These are phyloP conservation scores for Creontiades dilutus DNA, from an alignment of 2,888 invertebrate species.

Conservation along the genomic window DNA sequence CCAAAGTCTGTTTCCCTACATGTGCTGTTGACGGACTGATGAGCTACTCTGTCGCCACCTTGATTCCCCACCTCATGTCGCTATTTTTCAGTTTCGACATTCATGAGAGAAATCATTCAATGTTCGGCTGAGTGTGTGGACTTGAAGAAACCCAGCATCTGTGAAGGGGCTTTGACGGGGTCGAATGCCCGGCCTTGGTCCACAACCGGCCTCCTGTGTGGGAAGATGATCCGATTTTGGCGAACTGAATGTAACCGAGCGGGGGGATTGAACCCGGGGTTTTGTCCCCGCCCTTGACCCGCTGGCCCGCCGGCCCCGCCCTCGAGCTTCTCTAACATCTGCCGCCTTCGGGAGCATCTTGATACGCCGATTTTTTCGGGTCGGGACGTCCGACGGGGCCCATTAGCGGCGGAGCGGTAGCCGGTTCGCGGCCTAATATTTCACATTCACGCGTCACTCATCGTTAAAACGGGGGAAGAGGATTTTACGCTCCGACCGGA, in stretches of 20 bases:
- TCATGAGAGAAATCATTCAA: no score
- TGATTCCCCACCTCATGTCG: no score
- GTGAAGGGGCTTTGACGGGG: neutral
- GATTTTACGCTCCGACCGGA: neutral
- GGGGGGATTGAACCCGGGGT: conserved; percentile 1
- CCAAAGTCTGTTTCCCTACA: no score
- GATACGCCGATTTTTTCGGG: neutral
- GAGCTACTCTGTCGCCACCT: no score
- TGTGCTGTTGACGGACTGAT: no score
- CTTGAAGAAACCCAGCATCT: no score
- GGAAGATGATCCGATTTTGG: conserved; percentile 7
- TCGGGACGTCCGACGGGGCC: conserved; percentile 9
- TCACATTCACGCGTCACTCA: conserved; percentile 35
- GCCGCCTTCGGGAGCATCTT: conserved; percentile 27
- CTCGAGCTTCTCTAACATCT: neutral
- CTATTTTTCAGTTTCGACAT: no score
- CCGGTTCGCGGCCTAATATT: neutral
- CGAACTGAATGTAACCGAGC: conserved; percentile 20
- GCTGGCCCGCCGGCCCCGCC: neutral
- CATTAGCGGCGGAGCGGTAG: conserved; percentile 36
- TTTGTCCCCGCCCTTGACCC: conserved; percentile 27
- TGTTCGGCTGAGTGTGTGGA: no score
- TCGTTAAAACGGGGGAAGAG: conserved; percentile 9
- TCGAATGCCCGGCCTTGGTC: conserved; percentile 14
- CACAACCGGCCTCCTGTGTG: neutral